Evolutionary conservation across 2,113 vertebrate genomes (phyloP).

Genomic region (Otus sunia): DNA sequence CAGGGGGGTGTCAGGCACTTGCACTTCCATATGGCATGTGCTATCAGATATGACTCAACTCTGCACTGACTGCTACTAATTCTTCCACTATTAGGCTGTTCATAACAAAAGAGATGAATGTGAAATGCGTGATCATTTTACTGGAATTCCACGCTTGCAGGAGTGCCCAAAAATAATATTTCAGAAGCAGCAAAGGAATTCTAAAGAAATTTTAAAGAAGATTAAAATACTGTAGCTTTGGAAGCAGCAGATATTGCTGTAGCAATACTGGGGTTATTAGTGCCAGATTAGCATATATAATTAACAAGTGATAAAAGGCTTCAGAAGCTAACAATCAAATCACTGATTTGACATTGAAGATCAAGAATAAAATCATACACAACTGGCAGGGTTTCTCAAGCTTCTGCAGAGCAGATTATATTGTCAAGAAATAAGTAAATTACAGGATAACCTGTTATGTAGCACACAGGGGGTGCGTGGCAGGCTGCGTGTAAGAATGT

Average conservation of each 20-base stretch:
- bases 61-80: background rate
- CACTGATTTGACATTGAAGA: background rate
- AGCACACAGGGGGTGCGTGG: background rate
- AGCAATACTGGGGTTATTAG: background rate
- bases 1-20: background rate
- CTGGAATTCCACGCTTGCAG: background rate
- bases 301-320: background rate
- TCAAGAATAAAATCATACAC: background rate
- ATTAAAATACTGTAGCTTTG: background rate
- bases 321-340: background rate
- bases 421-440: background rate
- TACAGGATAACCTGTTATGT: background rate
- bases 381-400: background rate
- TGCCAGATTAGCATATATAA: background rate
- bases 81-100: background rate
- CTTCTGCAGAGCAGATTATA: background rate
- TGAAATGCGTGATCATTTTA: background rate
- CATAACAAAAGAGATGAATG: background rate
- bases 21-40: background rate
- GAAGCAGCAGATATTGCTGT: background rate
- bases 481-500: accelerated
- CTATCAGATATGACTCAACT: background rate
- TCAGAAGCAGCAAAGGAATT: background rate
- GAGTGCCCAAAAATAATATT: background rate
- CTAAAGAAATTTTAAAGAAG: background rate